Base-by-base conservation (phyloP, 2,113 vertebrate genomes). In the Anoplopoma fimbria region DNA sequence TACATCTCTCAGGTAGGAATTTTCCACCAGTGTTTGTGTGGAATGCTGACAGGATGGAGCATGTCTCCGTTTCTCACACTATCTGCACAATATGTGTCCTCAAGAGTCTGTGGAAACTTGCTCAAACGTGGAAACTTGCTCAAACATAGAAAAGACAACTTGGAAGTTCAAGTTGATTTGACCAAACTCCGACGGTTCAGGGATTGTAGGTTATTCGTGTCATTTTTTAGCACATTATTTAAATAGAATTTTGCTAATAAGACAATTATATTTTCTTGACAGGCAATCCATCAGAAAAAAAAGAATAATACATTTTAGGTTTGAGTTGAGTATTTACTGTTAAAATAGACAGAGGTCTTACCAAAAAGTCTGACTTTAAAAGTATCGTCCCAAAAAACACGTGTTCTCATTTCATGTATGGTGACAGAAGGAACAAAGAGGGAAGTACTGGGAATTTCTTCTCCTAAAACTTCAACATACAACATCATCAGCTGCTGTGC, bases 21-120 rank as follows among this genome's bases (percentile, higher is more conserved):
- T 93, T 95, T 94, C 92, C 88, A 91, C 80, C 75, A 64, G 87
- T 64, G 75, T 85, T 86, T 75, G 75, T 73, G 70, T 76, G 94
- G 94, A 94, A 96, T 95, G 92, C 74, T 15, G 90, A 92, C 95
- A 94, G 87, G 95, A 91, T 45, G n/a, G 74, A 89, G 87, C 95
- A 83, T 78, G 94, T 90, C 79, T 62, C 25, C 8, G 31, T 12
- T 72, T 82, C 73, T 79, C 25, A 27, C 77, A 67, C 63, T 42
- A 55, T 79, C 65, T 86, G 69, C 64, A 61, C 51, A 75, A 67
- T 25, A 27, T 27, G 61, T 76, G 72, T 82, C 51, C 29, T 55
- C 55, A 21, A 77, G 34, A 67, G 42, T 84, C 53, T 89, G 69
- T 83, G 75, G 53, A 77, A 87, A 85, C 83, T 27, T 49, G 61